Evolutionary conservation across 2,888 invertebrate species (phyloP).

Genomic region (Aspidapion aeneum): DNA sequence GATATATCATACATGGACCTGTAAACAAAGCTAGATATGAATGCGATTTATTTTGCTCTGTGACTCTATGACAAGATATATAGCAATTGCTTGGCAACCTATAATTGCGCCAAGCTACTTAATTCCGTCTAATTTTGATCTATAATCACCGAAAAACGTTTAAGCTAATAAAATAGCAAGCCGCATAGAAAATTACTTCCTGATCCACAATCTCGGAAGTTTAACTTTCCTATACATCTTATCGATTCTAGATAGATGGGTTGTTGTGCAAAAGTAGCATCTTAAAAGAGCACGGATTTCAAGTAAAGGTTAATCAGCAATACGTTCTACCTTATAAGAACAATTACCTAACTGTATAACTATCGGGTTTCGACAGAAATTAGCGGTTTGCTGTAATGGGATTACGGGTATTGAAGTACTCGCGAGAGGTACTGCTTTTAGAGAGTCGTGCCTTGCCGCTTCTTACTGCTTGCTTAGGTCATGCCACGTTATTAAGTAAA

Average conservation of each 20-base stretch:
- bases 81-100: too few relatives aligned
- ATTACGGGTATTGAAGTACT: conserved; percentile 23
- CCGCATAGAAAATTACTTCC: neutral
- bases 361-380: conserved; percentile 27
- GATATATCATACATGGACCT: too few relatives aligned
- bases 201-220: neutral
- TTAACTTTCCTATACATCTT: neutral
- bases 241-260: too few relatives aligned
- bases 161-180: too few relatives aligned
- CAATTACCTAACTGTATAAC: conserved; percentile 29
- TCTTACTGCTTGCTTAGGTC: neutral
- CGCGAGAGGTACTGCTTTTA: conserved; percentile 8
- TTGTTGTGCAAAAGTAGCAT: neutral
- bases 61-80: too few relatives aligned
- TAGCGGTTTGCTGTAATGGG: conserved; percentile 24
- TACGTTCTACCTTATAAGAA: conserved; percentile 13
- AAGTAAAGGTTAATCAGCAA: neutral
- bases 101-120: too few relatives aligned
- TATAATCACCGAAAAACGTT: too few relatives aligned
- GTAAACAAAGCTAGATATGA: too few relatives aligned
- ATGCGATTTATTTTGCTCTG: too few relatives aligned
- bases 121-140: too few relatives aligned
- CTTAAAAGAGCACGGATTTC: neutral
- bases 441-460: conserved; percentile 8
- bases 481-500: too few relatives aligned